Evolutionary conservation across 2,113 vertebrate species (phyloP).

Genomic region (Lucifuga dentata): DNA sequence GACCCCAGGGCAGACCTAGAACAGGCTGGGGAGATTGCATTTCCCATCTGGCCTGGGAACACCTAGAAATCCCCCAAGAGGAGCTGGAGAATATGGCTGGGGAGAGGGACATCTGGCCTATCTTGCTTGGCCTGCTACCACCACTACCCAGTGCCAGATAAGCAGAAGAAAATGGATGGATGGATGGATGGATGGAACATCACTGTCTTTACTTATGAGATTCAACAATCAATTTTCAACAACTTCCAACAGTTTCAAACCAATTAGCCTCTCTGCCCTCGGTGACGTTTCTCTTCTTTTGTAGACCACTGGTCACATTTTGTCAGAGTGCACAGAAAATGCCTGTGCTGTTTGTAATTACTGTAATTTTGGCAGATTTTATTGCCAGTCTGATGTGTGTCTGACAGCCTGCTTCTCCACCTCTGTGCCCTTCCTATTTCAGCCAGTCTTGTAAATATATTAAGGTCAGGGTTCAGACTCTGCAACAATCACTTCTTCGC

Average conservation of each 20-base stretch:
- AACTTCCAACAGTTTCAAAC: slow-evolving; percentile 41
- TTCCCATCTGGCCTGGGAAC: too few relatives aligned
- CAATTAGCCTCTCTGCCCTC: slow-evolving; percentile 13
- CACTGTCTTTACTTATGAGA: slow-evolving; percentile 31
- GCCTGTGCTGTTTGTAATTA: slow-evolving; percentile 20
- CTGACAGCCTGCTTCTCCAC: slow-evolving; percentile 17
- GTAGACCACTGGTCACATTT: slow-evolving; percentile 36
- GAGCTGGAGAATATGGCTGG: too few relatives aligned
- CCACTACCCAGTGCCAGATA: too few relatives aligned
- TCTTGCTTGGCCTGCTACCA: too few relatives aligned
- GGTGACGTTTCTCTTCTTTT: slow-evolving; percentile 32
- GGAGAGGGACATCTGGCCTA: too few relatives aligned
- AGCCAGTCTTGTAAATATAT: slow-evolving; percentile 18
- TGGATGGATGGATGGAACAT: too few relatives aligned
- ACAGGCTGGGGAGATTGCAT: too few relatives aligned
- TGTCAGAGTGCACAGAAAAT: slow-evolving; percentile 29
- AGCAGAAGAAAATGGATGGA: too few relatives aligned
- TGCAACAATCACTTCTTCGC: slow-evolving; percentile 14
- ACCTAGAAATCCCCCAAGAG: too few relatives aligned
- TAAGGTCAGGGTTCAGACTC: slow-evolving; percentile 20
- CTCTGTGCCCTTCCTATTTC: background rate
- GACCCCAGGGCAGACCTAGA: too few relatives aligned
- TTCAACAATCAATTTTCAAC: slow-evolving; percentile 38
- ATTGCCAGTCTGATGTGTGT: slow-evolving; percentile 25
- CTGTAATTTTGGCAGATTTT: slow-evolving; percentile 36